Conservation (phyloP, 1,140 invertebrate genomes). For the Laupala kohalensis region DNA sequence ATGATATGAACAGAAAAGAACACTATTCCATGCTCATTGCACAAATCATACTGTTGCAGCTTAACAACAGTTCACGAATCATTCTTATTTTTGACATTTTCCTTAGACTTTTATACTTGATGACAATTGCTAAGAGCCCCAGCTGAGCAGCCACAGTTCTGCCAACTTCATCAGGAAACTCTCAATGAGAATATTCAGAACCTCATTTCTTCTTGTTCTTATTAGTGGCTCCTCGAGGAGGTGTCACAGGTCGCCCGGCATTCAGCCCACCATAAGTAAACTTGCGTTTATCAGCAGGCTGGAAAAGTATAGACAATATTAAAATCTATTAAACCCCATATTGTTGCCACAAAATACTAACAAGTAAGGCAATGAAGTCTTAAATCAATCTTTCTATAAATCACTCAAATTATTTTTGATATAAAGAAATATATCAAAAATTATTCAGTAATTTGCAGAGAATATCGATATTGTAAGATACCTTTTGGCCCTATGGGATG, state of each 20-base stretch:
- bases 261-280: constrained; percentile 61
- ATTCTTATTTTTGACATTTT: not conserved
- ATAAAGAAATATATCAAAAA: too few species aligned
- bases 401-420: too few species aligned
- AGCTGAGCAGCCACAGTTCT: not conserved
- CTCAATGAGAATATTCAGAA: not conserved
- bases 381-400: too few species aligned
- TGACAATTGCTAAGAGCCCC: not conserved
- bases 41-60: not conserved
- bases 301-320: not conserved
- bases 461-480: too few species aligned
- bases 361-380: too few species aligned
- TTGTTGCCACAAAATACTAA: too few species aligned
- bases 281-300: constrained; percentile 15
- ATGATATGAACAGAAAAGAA: not conserved
- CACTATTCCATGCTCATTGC: not conserved
- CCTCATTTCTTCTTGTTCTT: constrained; percentile 41
- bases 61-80: not conserved
- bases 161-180: not conserved
- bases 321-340: too few species aligned
- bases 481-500: too few species aligned
- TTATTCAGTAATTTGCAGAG: too few species aligned
- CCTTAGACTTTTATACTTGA: not conserved
- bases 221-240: constrained; percentile 73
- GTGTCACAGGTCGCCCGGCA: constrained; percentile 72